Conservation (phyloP, 2,888 invertebrate genomes). For the Sarcophaga caerulescens region DNA sequence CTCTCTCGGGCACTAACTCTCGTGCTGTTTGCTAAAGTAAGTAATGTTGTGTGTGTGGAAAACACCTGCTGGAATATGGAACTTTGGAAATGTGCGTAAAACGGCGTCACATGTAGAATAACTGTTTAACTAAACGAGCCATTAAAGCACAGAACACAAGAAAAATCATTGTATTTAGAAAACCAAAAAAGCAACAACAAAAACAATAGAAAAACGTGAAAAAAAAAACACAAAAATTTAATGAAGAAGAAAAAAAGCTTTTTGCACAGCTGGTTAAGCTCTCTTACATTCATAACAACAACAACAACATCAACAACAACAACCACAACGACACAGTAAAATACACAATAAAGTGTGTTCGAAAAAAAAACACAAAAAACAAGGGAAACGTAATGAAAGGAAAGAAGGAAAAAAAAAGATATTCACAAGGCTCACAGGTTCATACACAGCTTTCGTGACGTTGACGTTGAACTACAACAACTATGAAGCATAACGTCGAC, state of each 20-base stretch:
- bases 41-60: conserved; percentile 36
- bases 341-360: no score
- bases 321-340: no score
- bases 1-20: no score
- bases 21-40: no score
- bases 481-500: conserved; percentile 4
- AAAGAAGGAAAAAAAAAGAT: no score
- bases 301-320: no score
- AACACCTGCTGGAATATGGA: conserved; percentile 71
- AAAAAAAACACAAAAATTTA: neutral
- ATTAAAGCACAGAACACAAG: conserved; percentile 23
- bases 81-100: conserved; percentile 69
- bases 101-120: conserved; percentile 60
- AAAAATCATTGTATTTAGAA: conserved; percentile 4
- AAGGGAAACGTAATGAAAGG: no score
- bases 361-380: no score
- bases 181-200: neutral
- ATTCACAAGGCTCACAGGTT: conserved; percentile 35
- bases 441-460: conserved; percentile 6
- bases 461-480: neutral
- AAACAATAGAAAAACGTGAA: neutral
- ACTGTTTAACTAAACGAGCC: conserved; percentile 26
- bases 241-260: conserved; percentile 47
- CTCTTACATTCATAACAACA: conserved; percentile 28
- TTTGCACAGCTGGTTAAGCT: conserved; percentile 59